Conservation (phyloP, 2,113 vertebrate species). For the Lycocorax pyrrhopterus region DNA sequence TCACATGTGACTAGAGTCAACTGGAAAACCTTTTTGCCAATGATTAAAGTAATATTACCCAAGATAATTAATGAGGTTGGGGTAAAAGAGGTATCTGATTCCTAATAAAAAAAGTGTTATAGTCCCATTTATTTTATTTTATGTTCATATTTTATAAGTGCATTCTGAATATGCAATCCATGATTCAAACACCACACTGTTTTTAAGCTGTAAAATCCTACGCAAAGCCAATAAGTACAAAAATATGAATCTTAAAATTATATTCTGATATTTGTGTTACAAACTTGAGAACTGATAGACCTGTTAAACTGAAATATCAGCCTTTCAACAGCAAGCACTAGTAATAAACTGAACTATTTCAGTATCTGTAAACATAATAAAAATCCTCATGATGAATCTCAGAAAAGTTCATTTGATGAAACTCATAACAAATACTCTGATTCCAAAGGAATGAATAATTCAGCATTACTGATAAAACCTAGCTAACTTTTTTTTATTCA, state of each 20-base stretch:
- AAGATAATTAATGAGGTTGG: background rate
- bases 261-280: background rate
- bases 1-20: background rate
- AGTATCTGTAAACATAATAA: slow-evolving; percentile 17
- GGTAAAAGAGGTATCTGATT: background rate
- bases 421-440: background rate
- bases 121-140: background rate
- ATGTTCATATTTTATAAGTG: background rate
- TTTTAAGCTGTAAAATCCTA: background rate
- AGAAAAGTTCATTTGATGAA: slow-evolving; percentile 24
- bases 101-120: background rate
- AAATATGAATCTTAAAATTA: background rate
- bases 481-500: background rate
- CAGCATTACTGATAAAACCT: background rate
- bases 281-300: slow-evolving; percentile 11
- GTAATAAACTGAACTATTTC: slow-evolving; percentile 1
- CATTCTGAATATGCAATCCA: background rate
- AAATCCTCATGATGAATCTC: background rate
- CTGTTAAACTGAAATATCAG: slow-evolving; percentile 43
- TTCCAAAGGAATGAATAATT: background rate
- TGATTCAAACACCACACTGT: background rate
- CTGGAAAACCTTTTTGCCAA: background rate
- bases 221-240: background rate
- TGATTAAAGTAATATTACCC: background rate
- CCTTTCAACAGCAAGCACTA: background rate